Percentiles rank a stretch among this genome's conserved stretches.
Conservation (phyloP, 2,888 invertebrate species). For the Campopleginae sp. region DNA sequence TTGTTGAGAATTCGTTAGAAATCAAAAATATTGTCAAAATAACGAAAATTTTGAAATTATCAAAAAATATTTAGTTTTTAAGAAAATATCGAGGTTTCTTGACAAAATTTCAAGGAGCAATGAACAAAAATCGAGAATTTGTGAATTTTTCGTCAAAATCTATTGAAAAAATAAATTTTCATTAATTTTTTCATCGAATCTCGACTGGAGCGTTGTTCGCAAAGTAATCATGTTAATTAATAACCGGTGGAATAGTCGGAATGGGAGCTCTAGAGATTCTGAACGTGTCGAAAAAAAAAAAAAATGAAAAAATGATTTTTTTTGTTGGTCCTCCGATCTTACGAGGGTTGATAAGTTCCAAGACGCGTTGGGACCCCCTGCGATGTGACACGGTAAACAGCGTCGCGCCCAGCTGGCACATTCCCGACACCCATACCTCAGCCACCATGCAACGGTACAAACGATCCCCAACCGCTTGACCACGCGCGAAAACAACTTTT, state of each 20-base stretch:
- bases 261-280: not conserved
- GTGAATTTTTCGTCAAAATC: too few species aligned
- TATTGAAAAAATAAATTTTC: not conserved
- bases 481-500: slow-evolving; percentile 55
- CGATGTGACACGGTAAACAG: slow-evolving; percentile 67
- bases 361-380: slow-evolving; percentile 66
- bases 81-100: too few species aligned
- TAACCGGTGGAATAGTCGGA: not conserved
- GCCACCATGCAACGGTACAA: slow-evolving; percentile 32
- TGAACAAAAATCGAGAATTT: too few species aligned
- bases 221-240: not conserved
- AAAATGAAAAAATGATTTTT: not conserved
- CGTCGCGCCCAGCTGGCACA: slow-evolving; percentile 62
- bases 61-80: too few species aligned
- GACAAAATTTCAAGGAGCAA: too few species aligned
- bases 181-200: not conserved
- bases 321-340: slow-evolving; percentile 11
- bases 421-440: slow-evolving; percentile 65
- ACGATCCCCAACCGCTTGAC: slow-evolving; percentile 44
- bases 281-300: slow-evolving; percentile 10
- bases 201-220: not conserved
- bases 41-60: too few species aligned
- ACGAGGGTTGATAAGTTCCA: slow-evolving; percentile 57
- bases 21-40: too few species aligned
- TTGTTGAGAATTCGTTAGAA: too few species aligned